Conservation (phyloP, 2,113 vertebrate species). For the Kobus ellipsiprymnus region DNA sequence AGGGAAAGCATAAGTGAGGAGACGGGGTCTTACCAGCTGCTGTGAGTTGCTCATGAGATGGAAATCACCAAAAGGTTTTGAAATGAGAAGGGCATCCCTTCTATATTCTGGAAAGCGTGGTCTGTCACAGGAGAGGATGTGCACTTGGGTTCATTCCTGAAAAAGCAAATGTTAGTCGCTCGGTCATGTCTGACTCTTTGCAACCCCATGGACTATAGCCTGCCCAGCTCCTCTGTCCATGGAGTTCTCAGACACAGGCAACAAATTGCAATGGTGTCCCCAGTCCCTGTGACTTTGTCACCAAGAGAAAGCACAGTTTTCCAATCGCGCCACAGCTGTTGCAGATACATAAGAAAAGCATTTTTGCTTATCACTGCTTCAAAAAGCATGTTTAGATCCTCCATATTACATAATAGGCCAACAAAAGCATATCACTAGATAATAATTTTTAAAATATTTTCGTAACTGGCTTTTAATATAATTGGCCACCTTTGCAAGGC, state of each 20-base stretch:
- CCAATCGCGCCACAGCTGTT: not conserved
- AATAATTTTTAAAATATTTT: not conserved
- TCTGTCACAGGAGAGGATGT: not conserved
- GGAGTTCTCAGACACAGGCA: not conserved
- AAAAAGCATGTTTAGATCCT: not conserved
- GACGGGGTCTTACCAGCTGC: not conserved
- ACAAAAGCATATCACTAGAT: not conserved
- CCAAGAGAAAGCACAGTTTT: not conserved
- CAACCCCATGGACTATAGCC: not conserved
- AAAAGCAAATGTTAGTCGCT: not conserved
- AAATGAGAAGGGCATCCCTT: not conserved
- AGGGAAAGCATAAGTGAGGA: not conserved
- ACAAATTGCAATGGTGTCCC: not conserved
- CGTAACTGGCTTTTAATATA: not conserved
- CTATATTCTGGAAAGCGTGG: not conserved
- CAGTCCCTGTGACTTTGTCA: not conserved
- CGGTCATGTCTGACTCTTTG: not conserved
- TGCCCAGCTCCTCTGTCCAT: not conserved
- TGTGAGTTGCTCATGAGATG: accelerated
- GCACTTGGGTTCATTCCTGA: not conserved
- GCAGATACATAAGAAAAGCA: not conserved
- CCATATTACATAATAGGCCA: too few species aligned
- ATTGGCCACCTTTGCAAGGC: not conserved
- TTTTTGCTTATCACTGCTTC: not conserved
- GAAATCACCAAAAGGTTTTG: not conserved